Evolutionary conservation across 1,140 invertebrate genomes (phyloP).

Genomic region (Copidosoma floridanum): DNA sequence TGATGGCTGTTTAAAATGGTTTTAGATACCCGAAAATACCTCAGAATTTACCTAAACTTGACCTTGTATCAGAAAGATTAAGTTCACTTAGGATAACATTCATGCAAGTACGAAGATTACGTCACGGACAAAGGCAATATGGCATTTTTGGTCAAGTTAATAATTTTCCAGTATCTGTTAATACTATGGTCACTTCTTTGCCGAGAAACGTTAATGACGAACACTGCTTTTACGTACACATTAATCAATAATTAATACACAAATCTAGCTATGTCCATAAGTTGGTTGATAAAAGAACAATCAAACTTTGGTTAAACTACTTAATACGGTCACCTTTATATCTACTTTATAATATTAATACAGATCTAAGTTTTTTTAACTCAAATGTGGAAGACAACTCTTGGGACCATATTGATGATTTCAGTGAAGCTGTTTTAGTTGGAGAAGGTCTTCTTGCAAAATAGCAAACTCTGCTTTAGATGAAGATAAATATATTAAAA

Average conservation of each 20-base stretch:
- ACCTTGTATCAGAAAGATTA: constrained; percentile 33
- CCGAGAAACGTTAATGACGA: constrained; percentile 44
- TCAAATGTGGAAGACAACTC: not conserved
- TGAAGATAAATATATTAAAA: constrained; percentile 34
- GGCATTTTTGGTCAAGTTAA: constrained; percentile 48
- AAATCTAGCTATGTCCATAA: constrained; percentile 29
- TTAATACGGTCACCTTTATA: constrained; percentile 23
- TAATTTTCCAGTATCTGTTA: constrained; percentile 44
- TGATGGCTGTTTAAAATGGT: no score
- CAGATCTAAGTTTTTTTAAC: constrained; percentile 24
- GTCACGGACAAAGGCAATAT: constrained; percentile 35
- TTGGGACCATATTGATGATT: constrained; percentile 18
- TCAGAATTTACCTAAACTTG: constrained; percentile 23
- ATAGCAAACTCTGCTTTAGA: constrained; percentile 39
- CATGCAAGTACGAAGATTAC: constrained; percentile 41
- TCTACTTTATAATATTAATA: constrained; percentile 18
- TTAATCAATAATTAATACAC: constrained; percentile 36
- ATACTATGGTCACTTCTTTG: constrained; percentile 45
- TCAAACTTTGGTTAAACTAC: constrained; percentile 27
- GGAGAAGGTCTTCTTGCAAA: constrained; percentile 33
- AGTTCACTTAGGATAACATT: constrained; percentile 42
- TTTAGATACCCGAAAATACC: constrained; percentile 31
- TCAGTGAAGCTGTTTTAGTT: constrained; percentile 31
- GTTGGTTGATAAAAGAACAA: constrained; percentile 23
- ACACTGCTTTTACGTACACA: no score